Evolutionary conservation across 2,888 invertebrate species (phyloP).

Genomic region (Rutpela maculata): DNA sequence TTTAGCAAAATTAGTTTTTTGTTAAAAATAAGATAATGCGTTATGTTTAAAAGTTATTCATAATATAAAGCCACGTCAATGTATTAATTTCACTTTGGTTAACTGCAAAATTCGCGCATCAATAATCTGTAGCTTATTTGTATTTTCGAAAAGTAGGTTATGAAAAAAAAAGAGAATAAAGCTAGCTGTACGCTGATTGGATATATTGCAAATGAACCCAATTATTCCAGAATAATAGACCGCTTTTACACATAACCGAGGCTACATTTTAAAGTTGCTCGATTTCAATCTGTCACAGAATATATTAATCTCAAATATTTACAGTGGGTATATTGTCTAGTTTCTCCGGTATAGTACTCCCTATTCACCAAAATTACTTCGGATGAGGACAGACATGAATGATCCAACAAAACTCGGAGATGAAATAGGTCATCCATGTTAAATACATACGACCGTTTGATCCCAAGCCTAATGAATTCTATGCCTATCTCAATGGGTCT

Average conservation of each 20-base stretch:
- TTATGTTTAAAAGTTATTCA: too few relatives aligned
- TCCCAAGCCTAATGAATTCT: slow-evolving; percentile 28
- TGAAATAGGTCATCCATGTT: slow-evolving; percentile 36
- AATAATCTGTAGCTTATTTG: too few relatives aligned
- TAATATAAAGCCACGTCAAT: too few relatives aligned
- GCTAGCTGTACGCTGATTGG: background rate
- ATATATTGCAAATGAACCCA: background rate
- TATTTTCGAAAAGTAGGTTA: too few relatives aligned
- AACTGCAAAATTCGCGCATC: too few relatives aligned
- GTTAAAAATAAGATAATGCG: too few relatives aligned
- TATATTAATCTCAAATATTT: slow-evolving; percentile 34
- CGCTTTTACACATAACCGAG: background rate
- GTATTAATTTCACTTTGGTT: too few relatives aligned
- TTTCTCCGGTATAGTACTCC: slow-evolving; percentile 20
- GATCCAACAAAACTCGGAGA: slow-evolving; percentile 29
- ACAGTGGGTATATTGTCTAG: slow-evolving; percentile 29
- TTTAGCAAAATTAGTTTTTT: too few relatives aligned
- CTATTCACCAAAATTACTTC: slow-evolving; percentile 30
- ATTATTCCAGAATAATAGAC: background rate
- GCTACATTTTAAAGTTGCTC: slow-evolving; percentile 18
- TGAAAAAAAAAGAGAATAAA: too few relatives aligned
- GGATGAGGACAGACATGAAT: slow-evolving; percentile 27
- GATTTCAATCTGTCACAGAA: slow-evolving; percentile 19
- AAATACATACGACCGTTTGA: slow-evolving; percentile 33
- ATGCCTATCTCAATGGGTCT: slow-evolving; percentile 10